Conservation (phyloP, 2,888 invertebrate species). For the Aradus depressus region DNA sequence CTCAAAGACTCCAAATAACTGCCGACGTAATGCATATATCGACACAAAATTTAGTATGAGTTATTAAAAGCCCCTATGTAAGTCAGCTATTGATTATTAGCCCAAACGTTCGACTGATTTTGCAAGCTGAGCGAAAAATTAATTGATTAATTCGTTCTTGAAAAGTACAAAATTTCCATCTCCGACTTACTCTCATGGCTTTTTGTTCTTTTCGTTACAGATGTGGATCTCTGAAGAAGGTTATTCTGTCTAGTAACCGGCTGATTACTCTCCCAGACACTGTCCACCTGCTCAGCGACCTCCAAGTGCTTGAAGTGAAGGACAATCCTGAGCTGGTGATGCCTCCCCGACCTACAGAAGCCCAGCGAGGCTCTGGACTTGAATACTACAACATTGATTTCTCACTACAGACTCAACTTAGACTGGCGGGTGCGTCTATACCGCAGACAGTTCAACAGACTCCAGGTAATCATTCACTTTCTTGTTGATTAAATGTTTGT, state of each 20-base stretch:
- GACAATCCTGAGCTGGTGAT: conserved; percentile 92
- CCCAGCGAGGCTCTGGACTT: conserved; percentile 63
- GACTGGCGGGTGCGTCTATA: conserved; percentile 79
- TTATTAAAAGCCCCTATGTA: too few relatives aligned
- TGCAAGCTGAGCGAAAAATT: too few relatives aligned
- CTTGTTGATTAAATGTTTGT: background rate
- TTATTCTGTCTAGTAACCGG: conserved; percentile 86
- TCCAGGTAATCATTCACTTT: background rate
- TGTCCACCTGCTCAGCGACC: conserved; percentile 82
- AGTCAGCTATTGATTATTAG: too few relatives aligned
- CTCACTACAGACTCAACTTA: conserved; percentile 86
- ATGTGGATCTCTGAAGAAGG: conserved; percentile 84
- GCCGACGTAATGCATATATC: too few relatives aligned
- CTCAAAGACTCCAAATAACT: too few relatives aligned
- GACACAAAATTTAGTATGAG: too few relatives aligned
- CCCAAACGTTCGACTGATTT: too few relatives aligned
- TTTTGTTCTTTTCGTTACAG: conserved; percentile 44
- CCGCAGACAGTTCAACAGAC: conserved; percentile 47
- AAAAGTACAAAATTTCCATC: too few relatives aligned
- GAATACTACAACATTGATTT: conserved; percentile 99
- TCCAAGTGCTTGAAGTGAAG: conserved; percentile 78
- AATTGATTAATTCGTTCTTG: too few relatives aligned
- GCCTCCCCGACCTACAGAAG: conserved; percentile 89
- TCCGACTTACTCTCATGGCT: too few relatives aligned
- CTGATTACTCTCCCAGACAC: conserved; percentile 95